phyloP scores from a whole-genome alignment of 2,113 vertebrate genomes.

The Notechis scutatus region DNA sequence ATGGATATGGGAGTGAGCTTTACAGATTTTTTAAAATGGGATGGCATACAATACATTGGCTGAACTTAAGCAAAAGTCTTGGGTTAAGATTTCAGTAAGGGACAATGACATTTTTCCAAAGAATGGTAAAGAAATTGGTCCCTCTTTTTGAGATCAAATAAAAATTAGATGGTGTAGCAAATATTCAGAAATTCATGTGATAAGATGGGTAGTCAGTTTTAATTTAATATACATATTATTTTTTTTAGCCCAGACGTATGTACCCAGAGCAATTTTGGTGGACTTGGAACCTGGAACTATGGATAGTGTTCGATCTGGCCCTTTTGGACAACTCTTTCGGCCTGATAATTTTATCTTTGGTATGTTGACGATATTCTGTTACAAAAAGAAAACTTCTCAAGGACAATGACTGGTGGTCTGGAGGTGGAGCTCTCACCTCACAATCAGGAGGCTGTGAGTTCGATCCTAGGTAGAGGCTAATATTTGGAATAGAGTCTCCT shows the following conservation, averaged over 20 bases:
- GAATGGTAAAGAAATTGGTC: background rate
- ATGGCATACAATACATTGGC: background rate
- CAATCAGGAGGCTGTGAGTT: too few relatives aligned
- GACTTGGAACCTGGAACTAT: slow-evolving; percentile 94
- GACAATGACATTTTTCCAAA: background rate
- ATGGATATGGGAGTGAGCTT: background rate
- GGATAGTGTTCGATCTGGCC: slow-evolving; percentile 91
- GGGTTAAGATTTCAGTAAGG: background rate
- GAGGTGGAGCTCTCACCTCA: too few relatives aligned
- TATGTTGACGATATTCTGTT: slow-evolving; percentile 55
- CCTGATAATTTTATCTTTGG: slow-evolving; percentile 96
- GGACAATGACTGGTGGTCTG: background rate
- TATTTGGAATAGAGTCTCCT: too few relatives aligned
- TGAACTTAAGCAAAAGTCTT: background rate
- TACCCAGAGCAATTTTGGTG: slow-evolving; percentile 85
- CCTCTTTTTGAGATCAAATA: background rate
- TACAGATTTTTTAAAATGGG: background rate
- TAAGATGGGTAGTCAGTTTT: background rate
- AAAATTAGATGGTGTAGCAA: background rate
- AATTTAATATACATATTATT: slow-evolving; percentile 23
- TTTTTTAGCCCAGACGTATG: slow-evolving; percentile 84
- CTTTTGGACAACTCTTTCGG: slow-evolving; percentile 89
- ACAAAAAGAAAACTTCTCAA: background rate
- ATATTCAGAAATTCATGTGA: background rate
- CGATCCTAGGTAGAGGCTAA: too few relatives aligned